A percentile compares a stretch with the other conserved stretches of the same genome.
Evolutionary conservation across 2,113 vertebrate genomes (phyloP).

Genomic region (Rallus limicola): DNA sequence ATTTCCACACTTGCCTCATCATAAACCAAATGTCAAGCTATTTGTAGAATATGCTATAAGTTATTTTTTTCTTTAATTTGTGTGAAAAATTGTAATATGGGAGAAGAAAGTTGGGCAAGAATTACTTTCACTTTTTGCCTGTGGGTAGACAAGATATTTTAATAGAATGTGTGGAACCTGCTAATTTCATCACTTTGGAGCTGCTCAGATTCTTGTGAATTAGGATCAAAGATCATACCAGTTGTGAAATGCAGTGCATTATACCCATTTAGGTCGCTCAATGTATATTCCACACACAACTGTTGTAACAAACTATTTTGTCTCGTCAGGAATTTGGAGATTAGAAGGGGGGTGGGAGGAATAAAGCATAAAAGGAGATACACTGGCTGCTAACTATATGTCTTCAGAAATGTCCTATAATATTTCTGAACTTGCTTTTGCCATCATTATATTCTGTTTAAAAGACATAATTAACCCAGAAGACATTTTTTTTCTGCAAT

Average conservation of each 20-base stretch:
- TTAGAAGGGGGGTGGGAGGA: background rate
- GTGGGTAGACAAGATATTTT: background rate
- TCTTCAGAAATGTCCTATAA: background rate
- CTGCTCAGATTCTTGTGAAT: background rate
- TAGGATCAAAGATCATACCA: background rate
- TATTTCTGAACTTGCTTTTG: background rate
- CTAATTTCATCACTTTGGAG: background rate
- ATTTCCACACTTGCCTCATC: background rate
- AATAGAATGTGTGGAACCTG: background rate
- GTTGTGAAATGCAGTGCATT: background rate
- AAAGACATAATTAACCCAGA: background rate
- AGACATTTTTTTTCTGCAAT: background rate
- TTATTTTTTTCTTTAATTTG: background rate
- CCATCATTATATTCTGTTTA: background rate
- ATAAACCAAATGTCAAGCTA: background rate
- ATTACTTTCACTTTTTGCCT: background rate
- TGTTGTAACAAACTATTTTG: background rate
- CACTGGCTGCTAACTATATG: background rate
- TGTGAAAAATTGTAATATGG: background rate
- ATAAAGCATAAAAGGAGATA: background rate
- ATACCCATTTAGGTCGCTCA: fast-evolving
- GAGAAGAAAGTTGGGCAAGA: background rate
- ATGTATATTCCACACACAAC: background rate
- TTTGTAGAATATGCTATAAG: background rate
- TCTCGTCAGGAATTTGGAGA: background rate